Conservation (phyloP, 37 sponge, comb jelly and placozoan genomes). For the Diacarnus erythraeanus region DNA sequence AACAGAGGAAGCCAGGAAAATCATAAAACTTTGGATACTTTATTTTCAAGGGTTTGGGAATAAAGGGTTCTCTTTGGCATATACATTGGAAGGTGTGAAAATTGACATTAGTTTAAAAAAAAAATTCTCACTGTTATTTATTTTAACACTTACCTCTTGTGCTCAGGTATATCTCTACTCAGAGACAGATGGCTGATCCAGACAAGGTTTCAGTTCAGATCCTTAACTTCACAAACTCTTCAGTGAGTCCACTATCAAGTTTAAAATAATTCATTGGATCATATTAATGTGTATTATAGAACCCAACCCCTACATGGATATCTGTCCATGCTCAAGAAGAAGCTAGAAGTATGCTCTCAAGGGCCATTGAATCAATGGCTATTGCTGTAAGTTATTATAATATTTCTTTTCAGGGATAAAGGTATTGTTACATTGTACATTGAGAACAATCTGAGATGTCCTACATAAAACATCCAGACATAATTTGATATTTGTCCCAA, state of each 20-base stretch:
- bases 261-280: background rate
- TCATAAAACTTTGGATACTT: no score
- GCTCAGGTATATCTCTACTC: slow-evolving; percentile 20
- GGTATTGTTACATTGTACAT: no score
- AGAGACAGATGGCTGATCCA: slow-evolving; percentile 12
- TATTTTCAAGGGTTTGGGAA: background rate
- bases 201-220: slow-evolving; percentile 18
- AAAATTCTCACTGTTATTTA: no score
- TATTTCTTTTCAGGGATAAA: no score
- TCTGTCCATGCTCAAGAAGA: slow-evolving; percentile 31
- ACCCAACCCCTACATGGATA: slow-evolving; percentile 19
- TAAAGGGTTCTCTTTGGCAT: no score
- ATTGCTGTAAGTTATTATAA: slow-evolving; percentile 57
- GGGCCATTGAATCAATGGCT: slow-evolving; percentile 36
- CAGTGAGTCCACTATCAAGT: slow-evolving; percentile 4
- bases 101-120: no score
- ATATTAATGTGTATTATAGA: slow-evolving; percentile 20
- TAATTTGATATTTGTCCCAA: no score
- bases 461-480: no score
- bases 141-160: background rate
- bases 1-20: no score
- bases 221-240: slow-evolving; percentile 45
- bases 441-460: no score
- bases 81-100: no score
- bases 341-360: slow-evolving; percentile 25